phyloP scores from a whole-genome alignment of 2,797 vertebrate species.

The Oophaga sylvatica region DNA sequence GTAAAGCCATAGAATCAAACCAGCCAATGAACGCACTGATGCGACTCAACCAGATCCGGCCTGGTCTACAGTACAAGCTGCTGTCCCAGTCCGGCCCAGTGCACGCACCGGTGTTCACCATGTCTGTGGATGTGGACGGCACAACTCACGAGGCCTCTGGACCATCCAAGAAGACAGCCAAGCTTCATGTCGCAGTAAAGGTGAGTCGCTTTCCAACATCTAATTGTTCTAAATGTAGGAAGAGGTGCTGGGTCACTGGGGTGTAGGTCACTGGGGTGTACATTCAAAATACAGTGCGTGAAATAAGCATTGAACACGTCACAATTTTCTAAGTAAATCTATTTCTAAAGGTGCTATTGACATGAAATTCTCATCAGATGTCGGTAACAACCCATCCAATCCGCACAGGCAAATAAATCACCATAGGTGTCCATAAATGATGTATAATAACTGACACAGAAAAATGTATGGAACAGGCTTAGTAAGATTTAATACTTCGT shows the following conservation, averaged over 20 bases:
- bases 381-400: too few species aligned
- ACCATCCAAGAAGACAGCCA: slow-evolving; percentile 98
- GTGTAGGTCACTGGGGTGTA: too few species aligned
- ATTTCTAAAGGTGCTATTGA: too few species aligned
- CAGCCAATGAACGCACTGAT: slow-evolving; percentile 97
- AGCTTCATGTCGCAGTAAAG: slow-evolving; percentile 98
- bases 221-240: background rate
- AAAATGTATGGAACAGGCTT: too few species aligned
- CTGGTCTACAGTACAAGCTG: slow-evolving; percentile 97
- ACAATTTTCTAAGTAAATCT: too few species aligned
- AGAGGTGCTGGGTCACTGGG: background rate
- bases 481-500: too few species aligned
- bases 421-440: too few species aligned
- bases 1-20: slow-evolving; percentile 97
- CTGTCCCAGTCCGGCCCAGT: slow-evolving; percentile 98
- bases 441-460: too few species aligned
- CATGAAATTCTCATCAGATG: too few species aligned
- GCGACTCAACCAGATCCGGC: slow-evolving; percentile 98
- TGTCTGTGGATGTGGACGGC: slow-evolving; percentile 97
- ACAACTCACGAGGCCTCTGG: slow-evolving; percentile 94
- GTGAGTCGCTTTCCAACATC: slow-evolving; percentile 69
- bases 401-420: too few species aligned
- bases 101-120: slow-evolving; percentile 97
- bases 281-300: too few species aligned
- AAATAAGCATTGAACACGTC: too few species aligned